Base-by-base conservation (phyloP, 2,113 vertebrate genomes). In the Choloepus hoffmanni region DNA sequence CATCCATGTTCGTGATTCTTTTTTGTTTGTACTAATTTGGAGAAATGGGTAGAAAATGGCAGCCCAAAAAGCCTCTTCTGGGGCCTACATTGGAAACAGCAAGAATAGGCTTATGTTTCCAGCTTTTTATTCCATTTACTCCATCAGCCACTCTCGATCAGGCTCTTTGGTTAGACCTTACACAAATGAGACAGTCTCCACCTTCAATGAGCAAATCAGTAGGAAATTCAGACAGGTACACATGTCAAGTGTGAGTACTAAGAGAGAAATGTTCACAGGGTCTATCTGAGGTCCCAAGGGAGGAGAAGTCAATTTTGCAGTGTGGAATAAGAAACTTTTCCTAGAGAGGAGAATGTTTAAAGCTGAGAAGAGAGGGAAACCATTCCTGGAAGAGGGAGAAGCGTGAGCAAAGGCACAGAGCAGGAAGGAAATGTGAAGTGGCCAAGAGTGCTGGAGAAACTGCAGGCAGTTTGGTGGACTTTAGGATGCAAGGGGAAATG, bases 91-190 rank as follows among this genome's bases (percentile, higher is more conserved):
- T 40, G 50, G 50, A 95, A 90, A 45, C 18, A 10, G 36, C 21
- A 67, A 79, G 68, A 93, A 76, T 79, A 92, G 50, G 28, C n/a
- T 82, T n/a, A 11, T 84, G 45, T 92, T 93, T 93, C 89, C 85
- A 68, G 63, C 13, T 91, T 58, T 90, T 78, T 28, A 9, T 82
- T 63, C 65, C 58, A 16, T 67, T 40, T 60, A 70, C 30, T 70
- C 24, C 28, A 28, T 89, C 70, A 30, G 7, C 24, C 11, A 9
- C 48, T 72, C 48, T 81, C n/a, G 82, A 62, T 63, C n/a, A 76
- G 55, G 79, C 43, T 67, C 23, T 91, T 94, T 91, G n/a, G 68
- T 89, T 92, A 48, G 26, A 48, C 19, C 40, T 65, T 89, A 12
- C 50, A 72, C 48, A 95, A 48, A 87, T 93, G 68, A 85, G 53